Evolutionary conservation across 2,113 vertebrate genomes (phyloP), one percentile per base, ranked within the genome.

Genomic region (Nothobranchius furzeri): DNA sequence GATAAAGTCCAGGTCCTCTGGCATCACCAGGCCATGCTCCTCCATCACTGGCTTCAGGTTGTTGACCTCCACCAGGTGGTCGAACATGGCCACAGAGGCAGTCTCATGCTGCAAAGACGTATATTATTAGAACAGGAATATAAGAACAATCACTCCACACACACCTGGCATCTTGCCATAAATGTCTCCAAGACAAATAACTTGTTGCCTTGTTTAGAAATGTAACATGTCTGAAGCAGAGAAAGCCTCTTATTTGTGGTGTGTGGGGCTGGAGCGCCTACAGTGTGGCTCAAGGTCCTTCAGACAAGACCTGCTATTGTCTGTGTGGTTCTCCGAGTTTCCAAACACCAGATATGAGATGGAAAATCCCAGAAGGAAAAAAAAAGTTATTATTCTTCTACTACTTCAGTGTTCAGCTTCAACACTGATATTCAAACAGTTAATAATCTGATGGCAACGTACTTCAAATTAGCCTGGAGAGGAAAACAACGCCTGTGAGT

Each of bases 31-130:
- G 36, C 94, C 95, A n/a, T 96, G 91, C 0, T 59, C 4, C 76
- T 84, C 1, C 95, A 99, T 94, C 60, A 92, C 86, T 2, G 20
- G 36, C 80, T 72, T 83, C 60, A 99, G 89, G 0, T 54, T 6
- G 36, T 99, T 98, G 53, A 83, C 88, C 11, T 82, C 0, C 43
- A 99, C 85, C 61, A 99, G 90, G 83, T 98, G 83, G 55, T 98
- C 94, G 88, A 99, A 98, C 98, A 99, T 99, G 57, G 88, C 1
- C 24, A 95, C 84, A 0, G 97, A 98, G 50, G 94, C 95, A 0
- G 58, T 69, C 87, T 99, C 98, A 12, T 99, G 97, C 98, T 94
- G 79, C 9, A 65, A 67, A 79, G 7, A 71, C 0, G 59, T 2
- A 2, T 40, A 48, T 12, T 11, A 45, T 45, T 45, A 45, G 9